phyloP scores from a whole-genome alignment of 2,797 vertebrate genomes.

The Buceros bicornis region DNA sequence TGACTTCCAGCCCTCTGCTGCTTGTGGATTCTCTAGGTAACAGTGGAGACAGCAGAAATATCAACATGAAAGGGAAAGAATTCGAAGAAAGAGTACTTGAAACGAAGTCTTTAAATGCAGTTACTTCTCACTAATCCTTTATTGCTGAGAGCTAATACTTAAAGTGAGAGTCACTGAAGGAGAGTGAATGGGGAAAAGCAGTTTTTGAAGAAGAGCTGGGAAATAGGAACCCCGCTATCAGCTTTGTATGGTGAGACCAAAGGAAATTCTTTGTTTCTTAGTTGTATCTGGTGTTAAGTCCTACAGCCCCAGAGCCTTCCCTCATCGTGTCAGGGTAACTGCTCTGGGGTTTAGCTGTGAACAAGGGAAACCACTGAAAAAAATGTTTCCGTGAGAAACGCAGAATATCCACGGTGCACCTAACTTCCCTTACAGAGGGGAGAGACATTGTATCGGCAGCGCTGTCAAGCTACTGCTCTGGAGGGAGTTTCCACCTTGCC shows the following conservation, averaged over 20 bases:
- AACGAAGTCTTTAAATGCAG: not conserved
- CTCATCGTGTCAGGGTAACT: not conserved
- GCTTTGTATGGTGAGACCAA: not conserved
- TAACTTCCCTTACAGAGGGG: not conserved
- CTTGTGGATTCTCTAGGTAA: not conserved
- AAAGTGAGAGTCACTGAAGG: not conserved
- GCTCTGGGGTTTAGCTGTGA: not conserved
- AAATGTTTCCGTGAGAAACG: not conserved
- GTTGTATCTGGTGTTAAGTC: not conserved
- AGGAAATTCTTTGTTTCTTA: not conserved
- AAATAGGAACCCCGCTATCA: not conserved
- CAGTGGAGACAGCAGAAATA: not conserved
- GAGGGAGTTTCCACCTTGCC: not conserved
- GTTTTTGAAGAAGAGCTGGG: not conserved
- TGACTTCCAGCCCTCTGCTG: not conserved
- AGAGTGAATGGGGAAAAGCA: not conserved
- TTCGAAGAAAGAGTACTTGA: not conserved
- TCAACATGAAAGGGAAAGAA: not conserved
- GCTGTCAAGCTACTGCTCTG: not conserved
- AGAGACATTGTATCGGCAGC: accelerated
- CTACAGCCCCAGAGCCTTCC: not conserved
- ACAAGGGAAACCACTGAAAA: not conserved
- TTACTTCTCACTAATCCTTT: not conserved
- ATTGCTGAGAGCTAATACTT: not conserved
- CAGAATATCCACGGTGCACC: accelerated